Conservation (phyloP, 2,888 invertebrate species). For the Rotaria magnacalcarata region DNA sequence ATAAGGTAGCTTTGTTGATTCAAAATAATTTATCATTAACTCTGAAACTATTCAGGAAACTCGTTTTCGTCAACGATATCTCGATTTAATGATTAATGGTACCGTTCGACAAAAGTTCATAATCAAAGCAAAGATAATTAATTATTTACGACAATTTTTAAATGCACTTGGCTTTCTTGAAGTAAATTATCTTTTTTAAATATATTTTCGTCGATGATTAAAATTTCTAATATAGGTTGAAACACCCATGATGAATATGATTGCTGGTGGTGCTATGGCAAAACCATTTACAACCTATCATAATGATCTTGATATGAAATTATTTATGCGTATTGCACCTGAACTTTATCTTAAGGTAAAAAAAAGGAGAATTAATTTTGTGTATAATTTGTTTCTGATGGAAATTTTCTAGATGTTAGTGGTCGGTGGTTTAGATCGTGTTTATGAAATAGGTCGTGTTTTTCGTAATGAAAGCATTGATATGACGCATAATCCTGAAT, state of each 20-base stretch:
- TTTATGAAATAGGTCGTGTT: constrained; percentile 73
- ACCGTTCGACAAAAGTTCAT: constrained; percentile 80
- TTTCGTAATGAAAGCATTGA: constrained; percentile 99
- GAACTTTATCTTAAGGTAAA: constrained; percentile 84
- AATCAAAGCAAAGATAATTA: constrained; percentile 62
- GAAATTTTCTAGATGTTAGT: constrained; percentile 72
- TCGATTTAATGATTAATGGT: constrained; percentile 91
- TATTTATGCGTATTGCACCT: constrained; percentile 94
- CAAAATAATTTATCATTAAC: too few relatives aligned
- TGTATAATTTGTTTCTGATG: background rate
- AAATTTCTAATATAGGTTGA: constrained; percentile 65
- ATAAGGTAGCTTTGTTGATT: constrained; percentile 65
- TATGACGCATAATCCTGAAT: constrained; percentile 96
- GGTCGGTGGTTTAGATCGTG: constrained; percentile 93
- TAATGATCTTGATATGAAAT: constrained; percentile 93
- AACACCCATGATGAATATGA: constrained; percentile 99
- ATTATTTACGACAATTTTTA: constrained; percentile 70
- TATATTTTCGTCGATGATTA: background rate
- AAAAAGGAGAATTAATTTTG: constrained; percentile 36
- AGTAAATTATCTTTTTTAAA: constrained; percentile 56
- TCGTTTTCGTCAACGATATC: constrained; percentile 83
- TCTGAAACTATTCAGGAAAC: constrained; percentile 67
- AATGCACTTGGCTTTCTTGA: constrained; percentile 80
- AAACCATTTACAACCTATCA: constrained; percentile 98
- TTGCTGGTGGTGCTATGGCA: constrained; percentile 94